These are phyloP conservation scores for rabbit (Oryctolagus cuniculus) DNA, from an alignment of 2,113 vertebrate species.

Conservation along the genomic window DNA sequence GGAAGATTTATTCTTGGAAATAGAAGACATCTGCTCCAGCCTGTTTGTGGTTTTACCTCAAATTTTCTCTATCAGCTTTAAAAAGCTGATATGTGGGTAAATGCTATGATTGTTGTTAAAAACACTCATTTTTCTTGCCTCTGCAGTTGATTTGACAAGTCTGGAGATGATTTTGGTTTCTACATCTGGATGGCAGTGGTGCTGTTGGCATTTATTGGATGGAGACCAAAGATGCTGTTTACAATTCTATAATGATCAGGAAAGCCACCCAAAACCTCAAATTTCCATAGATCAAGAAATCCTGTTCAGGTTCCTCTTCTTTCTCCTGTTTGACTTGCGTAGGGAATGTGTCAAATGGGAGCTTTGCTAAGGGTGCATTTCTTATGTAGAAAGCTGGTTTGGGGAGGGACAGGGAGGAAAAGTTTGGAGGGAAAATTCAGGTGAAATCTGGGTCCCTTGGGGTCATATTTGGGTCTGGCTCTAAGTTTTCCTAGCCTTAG, in stretches of 20 bases:
- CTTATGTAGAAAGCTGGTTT: not conserved
- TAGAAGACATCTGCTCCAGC: not conserved
- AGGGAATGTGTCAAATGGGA: not conserved
- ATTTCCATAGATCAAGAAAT: not conserved
- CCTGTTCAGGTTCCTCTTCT: not conserved
- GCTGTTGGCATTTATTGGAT: not conserved
- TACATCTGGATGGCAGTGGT: not conserved
- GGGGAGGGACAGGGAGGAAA: not conserved
- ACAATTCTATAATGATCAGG: not conserved
- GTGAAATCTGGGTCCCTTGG: not conserved
- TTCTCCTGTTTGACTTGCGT: not conserved
- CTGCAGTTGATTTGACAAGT: not conserved
- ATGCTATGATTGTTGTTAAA: not conserved
- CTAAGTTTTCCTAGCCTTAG: not conserved
- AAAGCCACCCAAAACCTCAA: not conserved
- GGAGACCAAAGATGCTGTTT: not conserved
- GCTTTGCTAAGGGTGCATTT: not conserved
- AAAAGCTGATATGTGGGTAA: not conserved
- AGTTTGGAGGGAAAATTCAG: not conserved
- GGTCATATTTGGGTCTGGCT: not conserved
- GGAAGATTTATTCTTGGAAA: not conserved
- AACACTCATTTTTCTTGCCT: not conserved
- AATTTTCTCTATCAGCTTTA: not conserved
- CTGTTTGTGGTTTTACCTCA: not conserved
- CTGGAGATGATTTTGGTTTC: conserved; percentile 18